Conservation (phyloP, 2,797 vertebrate genomes). For the Pelochelys cantorii region DNA sequence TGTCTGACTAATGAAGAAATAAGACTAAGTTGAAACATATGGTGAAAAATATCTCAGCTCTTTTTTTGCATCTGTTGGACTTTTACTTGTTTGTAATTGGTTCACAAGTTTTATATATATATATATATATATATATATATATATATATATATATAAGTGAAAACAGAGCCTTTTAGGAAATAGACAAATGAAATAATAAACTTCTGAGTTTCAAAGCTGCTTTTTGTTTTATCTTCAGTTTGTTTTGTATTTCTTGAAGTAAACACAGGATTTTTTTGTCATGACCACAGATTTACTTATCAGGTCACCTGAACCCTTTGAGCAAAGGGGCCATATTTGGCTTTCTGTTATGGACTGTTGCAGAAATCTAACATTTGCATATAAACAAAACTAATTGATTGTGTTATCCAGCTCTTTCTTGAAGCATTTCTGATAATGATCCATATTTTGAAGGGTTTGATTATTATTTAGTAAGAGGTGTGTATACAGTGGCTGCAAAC, state of each 20-base stretch:
- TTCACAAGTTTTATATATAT: constrained; percentile 73
- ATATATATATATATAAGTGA: constrained; percentile 42
- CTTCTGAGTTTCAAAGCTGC: constrained; percentile 55
- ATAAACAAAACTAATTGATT: background rate
- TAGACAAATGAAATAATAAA: constrained; percentile 75
- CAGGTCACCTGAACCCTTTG: constrained; percentile 11
- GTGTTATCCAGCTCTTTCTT: background rate
- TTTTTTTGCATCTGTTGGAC: constrained; percentile 74
- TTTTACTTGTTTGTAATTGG: constrained; percentile 73
- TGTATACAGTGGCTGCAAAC: background rate
- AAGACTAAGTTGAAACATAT: constrained; percentile 78
- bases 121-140: too few relatives aligned
- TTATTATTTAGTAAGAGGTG: background rate
- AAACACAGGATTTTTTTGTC: constrained; percentile 51
- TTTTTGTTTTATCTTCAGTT: constrained; percentile 63
- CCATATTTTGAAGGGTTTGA: background rate
- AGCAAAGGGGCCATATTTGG: background rate
- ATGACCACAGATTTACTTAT: constrained; percentile 29
- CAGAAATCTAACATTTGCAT: background rate
- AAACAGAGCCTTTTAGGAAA: constrained; percentile 73
- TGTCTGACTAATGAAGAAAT: constrained; percentile 76
- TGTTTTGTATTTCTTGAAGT: constrained; percentile 69
- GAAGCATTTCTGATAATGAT: background rate
- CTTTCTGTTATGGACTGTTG: background rate
- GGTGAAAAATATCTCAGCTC: constrained; percentile 65